A percentile compares a stretch with the other conserved stretches of the same genome.
phyloP scores from a whole-genome alignment of 1,140 invertebrate species.

The Aplysia californica region DNA sequence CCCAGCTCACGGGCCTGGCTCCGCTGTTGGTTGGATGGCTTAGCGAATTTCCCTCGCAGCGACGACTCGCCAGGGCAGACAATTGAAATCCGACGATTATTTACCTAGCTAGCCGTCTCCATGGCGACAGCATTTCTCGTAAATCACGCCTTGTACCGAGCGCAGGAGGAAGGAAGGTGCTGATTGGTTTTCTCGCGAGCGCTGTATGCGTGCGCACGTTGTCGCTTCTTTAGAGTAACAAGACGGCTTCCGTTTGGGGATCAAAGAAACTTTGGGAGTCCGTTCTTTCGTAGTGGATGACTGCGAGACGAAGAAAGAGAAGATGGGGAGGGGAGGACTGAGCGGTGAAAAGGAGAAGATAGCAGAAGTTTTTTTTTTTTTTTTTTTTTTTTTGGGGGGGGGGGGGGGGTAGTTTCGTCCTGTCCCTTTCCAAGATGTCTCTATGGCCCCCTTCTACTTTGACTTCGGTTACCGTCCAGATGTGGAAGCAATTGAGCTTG shows the following conservation, averaged over 20 bases:
- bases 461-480: too few relatives aligned
- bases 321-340: too few relatives aligned
- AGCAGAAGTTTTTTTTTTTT: too few relatives aligned
- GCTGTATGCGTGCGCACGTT: constrained; percentile 17
- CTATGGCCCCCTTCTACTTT: too few relatives aligned
- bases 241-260: constrained; percentile 6
- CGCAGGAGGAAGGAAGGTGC: constrained; percentile 17
- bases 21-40: constrained; percentile 1
- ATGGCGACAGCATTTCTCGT: constrained; percentile 27
- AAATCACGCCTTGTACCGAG: constrained; percentile 26
- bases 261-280: constrained; percentile 26
- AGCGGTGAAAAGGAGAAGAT: too few relatives aligned
- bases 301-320: too few relatives aligned
- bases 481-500: too few relatives aligned
- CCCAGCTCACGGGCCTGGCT: background rate
- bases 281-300: too few relatives aligned
- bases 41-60: background rate
- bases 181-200: constrained; percentile 30
- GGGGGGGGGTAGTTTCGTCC: too few relatives aligned
- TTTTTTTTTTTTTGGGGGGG: too few relatives aligned
- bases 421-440: too few relatives aligned
- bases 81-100: constrained; percentile 21
- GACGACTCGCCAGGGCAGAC: constrained; percentile 12
- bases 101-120: constrained; percentile 24
- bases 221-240: constrained; percentile 24